These are phyloP conservation scores for Sebastes flavidus DNA, from an alignment of 2,797 vertebrate species.

Conservation along the genomic window DNA sequence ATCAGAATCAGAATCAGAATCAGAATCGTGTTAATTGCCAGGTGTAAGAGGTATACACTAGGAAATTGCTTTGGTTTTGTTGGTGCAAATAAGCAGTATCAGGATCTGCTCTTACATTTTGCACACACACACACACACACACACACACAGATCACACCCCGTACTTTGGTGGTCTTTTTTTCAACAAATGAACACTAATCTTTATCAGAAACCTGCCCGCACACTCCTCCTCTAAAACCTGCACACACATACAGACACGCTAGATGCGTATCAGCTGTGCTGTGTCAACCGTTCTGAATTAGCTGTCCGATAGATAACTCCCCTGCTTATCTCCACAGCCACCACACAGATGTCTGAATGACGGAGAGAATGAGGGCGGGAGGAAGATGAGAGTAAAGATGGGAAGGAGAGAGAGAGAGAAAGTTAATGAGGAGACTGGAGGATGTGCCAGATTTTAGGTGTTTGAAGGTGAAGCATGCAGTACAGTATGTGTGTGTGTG, in stretches of 20 bases:
- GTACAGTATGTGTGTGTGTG: too few species aligned
- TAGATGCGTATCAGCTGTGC: constrained; percentile 44
- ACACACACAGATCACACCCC: background rate
- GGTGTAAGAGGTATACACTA: too few species aligned
- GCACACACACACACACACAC: background rate
- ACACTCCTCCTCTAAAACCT: background rate
- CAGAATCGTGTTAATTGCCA: too few species aligned
- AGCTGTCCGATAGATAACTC: constrained; percentile 41
- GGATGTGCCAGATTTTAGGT: constrained; percentile 17
- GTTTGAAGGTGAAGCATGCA: constrained; percentile 14
- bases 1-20: too few species aligned
- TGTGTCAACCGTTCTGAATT: constrained; percentile 39
- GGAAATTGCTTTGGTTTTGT: too few species aligned
- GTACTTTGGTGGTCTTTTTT: background rate
- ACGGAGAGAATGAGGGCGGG: background rate
- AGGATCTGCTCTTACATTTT: background rate
- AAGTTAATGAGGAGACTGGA: constrained; percentile 39
- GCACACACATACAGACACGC: background rate
- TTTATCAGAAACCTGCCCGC: background rate
- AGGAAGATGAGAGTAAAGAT: constrained; percentile 19
- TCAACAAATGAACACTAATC: background rate
- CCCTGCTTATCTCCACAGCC: constrained; percentile 45
- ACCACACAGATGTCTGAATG: constrained; percentile 37
- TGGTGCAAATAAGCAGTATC: too few species aligned
- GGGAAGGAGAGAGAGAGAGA: constrained; percentile 1